Evolutionary conservation across 1,140 invertebrate genomes (phyloP).

Genomic region (Gryon sp.): DNA sequence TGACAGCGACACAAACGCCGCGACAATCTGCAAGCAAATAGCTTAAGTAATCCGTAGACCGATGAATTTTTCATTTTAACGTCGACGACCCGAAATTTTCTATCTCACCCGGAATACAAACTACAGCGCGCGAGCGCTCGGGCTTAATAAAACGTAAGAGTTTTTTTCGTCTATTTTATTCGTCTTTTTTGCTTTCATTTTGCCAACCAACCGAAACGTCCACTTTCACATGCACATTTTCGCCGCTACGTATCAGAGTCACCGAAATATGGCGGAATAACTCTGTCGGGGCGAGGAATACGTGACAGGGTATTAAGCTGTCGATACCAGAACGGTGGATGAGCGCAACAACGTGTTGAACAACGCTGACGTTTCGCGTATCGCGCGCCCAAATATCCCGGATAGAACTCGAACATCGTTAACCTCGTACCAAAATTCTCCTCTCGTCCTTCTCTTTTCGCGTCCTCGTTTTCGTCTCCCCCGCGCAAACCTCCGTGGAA

Average conservation of each 20-base stretch:
- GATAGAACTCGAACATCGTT: conserved; percentile 63
- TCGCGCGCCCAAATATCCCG: conserved; percentile 54
- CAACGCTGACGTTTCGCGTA: conserved; percentile 61
- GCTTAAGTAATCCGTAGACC: conserved; percentile 63
- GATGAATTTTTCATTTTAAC: conserved; percentile 65
- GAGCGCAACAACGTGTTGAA: conserved; percentile 63
- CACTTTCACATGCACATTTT: conserved; percentile 64
- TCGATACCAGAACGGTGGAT: conserved; percentile 61
- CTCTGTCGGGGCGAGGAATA: conserved; percentile 58
- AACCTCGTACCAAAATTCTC: conserved; percentile 64
- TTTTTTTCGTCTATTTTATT: conserved; percentile 55
- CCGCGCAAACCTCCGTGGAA: conserved; percentile 42
- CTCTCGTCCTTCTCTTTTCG: conserved; percentile 62
- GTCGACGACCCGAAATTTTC: conserved; percentile 63
- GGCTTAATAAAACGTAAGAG: conserved; percentile 60
- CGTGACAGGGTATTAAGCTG: conserved; percentile 62
- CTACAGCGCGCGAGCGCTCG: conserved; percentile 38
- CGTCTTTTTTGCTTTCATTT: conserved; percentile 46
- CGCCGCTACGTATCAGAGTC: conserved; percentile 58
- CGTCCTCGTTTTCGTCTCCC: conserved; percentile 41
- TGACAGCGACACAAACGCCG: conserved; percentile 56
- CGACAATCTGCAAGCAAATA: conserved; percentile 61
- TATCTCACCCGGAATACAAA: conserved; percentile 58
- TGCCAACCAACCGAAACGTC: conserved; percentile 50
- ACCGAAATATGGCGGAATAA: conserved; percentile 57